A percentile compares a stretch with the other conserved stretches of the same genome.
Evolutionary conservation across 1,140 invertebrate species (phyloP).

Genomic region (Artemia franciscana): DNA sequence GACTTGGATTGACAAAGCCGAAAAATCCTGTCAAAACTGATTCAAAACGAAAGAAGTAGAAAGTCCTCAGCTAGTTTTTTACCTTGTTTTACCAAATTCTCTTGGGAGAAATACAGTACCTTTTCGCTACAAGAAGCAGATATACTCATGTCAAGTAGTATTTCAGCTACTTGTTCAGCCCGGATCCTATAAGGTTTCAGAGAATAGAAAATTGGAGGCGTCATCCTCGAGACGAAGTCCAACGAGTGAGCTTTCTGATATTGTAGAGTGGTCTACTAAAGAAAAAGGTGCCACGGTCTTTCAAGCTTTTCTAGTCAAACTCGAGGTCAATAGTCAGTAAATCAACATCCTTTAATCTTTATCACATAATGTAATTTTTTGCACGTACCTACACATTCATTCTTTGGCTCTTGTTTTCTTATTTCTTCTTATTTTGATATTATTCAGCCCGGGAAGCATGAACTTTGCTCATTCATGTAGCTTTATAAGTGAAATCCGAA

Average conservation of each 20-base stretch:
- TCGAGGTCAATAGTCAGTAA: too few species aligned
- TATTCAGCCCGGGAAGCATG: too few species aligned
- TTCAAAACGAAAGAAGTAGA: conserved; percentile 24
- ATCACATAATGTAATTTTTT: too few species aligned
- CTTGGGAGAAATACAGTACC: conserved; percentile 13
- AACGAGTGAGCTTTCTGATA: conserved; percentile 28
- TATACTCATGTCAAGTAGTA: conserved; percentile 35
- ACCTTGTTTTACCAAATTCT: conserved; percentile 13
- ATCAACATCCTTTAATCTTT: too few species aligned
- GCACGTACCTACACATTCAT: too few species aligned
- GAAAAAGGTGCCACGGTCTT: conserved; percentile 54
- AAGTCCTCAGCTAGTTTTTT: conserved; percentile 19
- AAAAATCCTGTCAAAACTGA: conserved; percentile 16
- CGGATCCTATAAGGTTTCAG: conserved; percentile 39
- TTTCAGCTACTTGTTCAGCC: conserved; percentile 56
- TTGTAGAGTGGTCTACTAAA: conserved; percentile 60
- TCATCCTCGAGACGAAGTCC: too few species aligned
- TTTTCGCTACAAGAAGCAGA: conserved; percentile 29
- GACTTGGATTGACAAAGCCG: conserved; percentile 5
- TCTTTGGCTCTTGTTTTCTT: too few species aligned
- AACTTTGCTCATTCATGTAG: too few species aligned
- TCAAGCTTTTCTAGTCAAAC: conserved; percentile 34
- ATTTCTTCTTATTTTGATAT: too few species aligned
- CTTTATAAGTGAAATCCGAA: too few species aligned
- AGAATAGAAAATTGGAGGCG: conserved; percentile 2